These are phyloP conservation scores for Zelostemma sp. DNA, from an alignment of 1,140 invertebrate species.

Conservation along the genomic window DNA sequence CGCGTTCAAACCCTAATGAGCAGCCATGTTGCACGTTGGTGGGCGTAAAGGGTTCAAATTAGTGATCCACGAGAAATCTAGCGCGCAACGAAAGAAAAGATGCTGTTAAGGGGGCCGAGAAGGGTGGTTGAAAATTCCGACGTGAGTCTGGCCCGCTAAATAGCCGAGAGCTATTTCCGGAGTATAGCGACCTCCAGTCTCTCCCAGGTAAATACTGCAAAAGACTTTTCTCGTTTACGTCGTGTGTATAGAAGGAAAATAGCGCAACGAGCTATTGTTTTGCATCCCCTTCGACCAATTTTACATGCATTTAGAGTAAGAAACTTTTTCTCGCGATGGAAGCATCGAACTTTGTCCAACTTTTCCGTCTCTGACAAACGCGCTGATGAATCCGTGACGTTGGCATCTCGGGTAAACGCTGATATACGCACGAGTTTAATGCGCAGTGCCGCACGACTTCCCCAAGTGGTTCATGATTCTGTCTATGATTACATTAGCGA, in stretches of 20 bases:
- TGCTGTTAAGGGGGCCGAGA: no score
- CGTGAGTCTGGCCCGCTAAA: slow-evolving; percentile 48
- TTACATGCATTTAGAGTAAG: no score
- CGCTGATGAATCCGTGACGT: slow-evolving; percentile 31
- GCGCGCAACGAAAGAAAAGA: slow-evolving; percentile 17
- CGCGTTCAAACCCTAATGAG: not conserved
- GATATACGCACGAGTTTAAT: slow-evolving; percentile 27
- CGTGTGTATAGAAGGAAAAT: slow-evolving; percentile 24
- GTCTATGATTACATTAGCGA: slow-evolving; percentile 42
- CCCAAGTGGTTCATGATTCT: slow-evolving; percentile 43
- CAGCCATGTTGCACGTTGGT: not conserved
- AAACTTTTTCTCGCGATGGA: no score
- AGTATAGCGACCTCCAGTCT: slow-evolving; percentile 41
- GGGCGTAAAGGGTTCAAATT: slow-evolving; percentile 20
- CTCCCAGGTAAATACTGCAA: slow-evolving; percentile 44
- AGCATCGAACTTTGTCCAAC: no score
- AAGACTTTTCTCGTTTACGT: slow-evolving; percentile 44
- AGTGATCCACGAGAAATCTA: slow-evolving; percentile 26
- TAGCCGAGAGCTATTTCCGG: slow-evolving; percentile 53
- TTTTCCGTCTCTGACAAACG: slow-evolving; percentile 13
- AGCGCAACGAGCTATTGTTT: slow-evolving; percentile 1
- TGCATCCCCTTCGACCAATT: no score
- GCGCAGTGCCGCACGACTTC: slow-evolving; percentile 24
- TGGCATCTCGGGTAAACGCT: slow-evolving; percentile 29
- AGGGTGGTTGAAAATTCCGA: slow-evolving; percentile 25